phyloP scores from a whole-genome alignment of 2,113 vertebrate genomes.

The Hepsetus odoe region DNA sequence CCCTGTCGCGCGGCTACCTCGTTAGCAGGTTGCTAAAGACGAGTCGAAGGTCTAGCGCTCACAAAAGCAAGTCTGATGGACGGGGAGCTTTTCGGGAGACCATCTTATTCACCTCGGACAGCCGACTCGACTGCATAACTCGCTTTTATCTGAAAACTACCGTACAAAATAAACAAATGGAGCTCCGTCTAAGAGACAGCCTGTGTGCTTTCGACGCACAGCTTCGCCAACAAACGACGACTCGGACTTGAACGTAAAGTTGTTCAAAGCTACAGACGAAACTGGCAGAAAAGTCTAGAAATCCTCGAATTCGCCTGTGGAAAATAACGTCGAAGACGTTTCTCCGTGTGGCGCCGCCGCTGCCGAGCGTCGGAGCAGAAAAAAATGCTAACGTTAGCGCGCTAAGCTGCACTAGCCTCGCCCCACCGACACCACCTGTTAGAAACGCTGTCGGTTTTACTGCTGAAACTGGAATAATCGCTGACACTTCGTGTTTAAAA shows the following conservation, averaged over 20 bases:
- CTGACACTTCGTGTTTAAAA: background rate
- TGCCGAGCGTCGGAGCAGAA: background rate
- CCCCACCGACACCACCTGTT: background rate
- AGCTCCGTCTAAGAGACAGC: background rate
- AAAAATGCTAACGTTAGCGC: constrained; percentile 26
- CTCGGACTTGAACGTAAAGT: background rate
- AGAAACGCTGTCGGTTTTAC: background rate
- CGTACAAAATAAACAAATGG: too few relatives aligned
- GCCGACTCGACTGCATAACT: background rate
- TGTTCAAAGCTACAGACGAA: too few relatives aligned
- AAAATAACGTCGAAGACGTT: background rate
- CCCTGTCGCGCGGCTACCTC: too few relatives aligned
- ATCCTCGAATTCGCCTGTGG: too few relatives aligned
- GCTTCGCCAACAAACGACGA: background rate
- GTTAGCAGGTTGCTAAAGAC: constrained; percentile 4
- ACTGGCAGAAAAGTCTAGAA: too few relatives aligned
- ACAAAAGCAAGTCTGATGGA: background rate
- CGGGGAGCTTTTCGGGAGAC: background rate
- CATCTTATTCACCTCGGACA: background rate
- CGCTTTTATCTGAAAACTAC: background rate
- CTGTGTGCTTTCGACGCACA: background rate
- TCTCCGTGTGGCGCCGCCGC: background rate
- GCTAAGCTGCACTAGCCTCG: background rate
- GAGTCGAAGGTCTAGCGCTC: background rate
- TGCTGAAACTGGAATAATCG: background rate